Evolutionary conservation across 2,888 invertebrate genomes (phyloP), one percentile per base, ranked within the genome.

Genomic region (Chloroclysta siterata): DNA sequence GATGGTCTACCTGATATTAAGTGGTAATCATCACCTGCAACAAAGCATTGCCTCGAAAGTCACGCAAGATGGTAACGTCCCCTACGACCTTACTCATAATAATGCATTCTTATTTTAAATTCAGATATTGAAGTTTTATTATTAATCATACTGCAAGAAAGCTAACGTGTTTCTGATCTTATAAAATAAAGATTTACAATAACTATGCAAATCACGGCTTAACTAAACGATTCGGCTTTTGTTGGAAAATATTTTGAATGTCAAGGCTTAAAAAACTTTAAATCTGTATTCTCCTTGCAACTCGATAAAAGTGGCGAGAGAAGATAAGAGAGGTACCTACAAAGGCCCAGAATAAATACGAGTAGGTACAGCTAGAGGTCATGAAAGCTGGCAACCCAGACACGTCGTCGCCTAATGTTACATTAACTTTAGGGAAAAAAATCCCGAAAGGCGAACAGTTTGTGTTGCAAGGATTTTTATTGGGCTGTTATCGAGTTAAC

Each of bases 401-500:
- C 82, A 72, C 72, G 71, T 72, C 72, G 81, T 68, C 79, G 81
- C 82, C 81, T 74, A 76, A 79, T 74, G 76, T 72, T 69, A 71
- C 78, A 80, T 81, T 81, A 80, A 78, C 68, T 75, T 75, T 71
- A 70, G 69, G 72, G 71, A 65, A 73, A 72, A n/a, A 63, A 68
- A 65, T 57, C 64, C 63, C 68, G 57, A 56, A 70, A 72, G 60
- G 57, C 53, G 57, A 47, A 57, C 60, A 57, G 57, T 57, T 58
- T 60, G 47, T 46, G 54, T 47, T 65, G 65, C 65, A 61, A 13
- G 61, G 65, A 65, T 65, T 65, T 63, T 61, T 65, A 65, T 65
- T 54, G 47, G 61, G 65, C 47, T 65, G 61, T 65, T 65, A 57
- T 61, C 57, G 51, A 61, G 58, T 61, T 61, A 65, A 65, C 58